Base-by-base conservation (phyloP, 2,888 invertebrate genomes). In the Acronicta psi region DNA sequence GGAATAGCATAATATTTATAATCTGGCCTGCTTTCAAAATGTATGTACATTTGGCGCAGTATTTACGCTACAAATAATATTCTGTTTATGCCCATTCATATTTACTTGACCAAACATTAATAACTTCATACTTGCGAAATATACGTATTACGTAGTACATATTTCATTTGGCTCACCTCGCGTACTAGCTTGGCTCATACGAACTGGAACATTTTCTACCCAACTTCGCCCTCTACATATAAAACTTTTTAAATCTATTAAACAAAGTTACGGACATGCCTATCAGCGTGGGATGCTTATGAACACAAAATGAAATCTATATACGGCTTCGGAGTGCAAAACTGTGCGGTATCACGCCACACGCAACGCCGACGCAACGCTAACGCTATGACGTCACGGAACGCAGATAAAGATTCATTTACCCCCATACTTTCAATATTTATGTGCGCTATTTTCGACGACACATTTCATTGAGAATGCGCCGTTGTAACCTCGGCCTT, bases 231-330 rank as follows among this genome's bases (percentile, higher is more conserved):
- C 62, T 61, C 68, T 62, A 67, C 75, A 80, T 82, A 80, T 66
- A 76, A 67, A 82, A 85, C 62, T 84, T 85, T 80, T 77, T 73
- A 80, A 82, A 81, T 83, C 79, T 80, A 82, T 83, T 82, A 75
- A 71, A 73, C 34, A 59, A 79, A 79, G 75, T 79, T 78, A 37
- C 67, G 31, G 38, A 52, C 45, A 50, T 63, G 51, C 47, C 59
- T 59, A 66, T 64, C 54, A 50, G 43, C 52, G 50, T 49, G 23
- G 46, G 62, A 72, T 72, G 40, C 56, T 65, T 75, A 64, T 59
- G 38, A 68, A 72, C 59, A 54, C 59, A 68, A 62, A 62, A 50
- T 67, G 51, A 59, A 70, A 77, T 67, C 69, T 70, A 69, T 56
- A 62, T 57, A 45, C 36, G 34, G 16, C 18, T 51, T 47, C 43